Evolutionary conservation across 2,888 invertebrate genomes (phyloP), one percentile per base, ranked within the genome.

Genomic region (Andrena trimmerana): DNA sequence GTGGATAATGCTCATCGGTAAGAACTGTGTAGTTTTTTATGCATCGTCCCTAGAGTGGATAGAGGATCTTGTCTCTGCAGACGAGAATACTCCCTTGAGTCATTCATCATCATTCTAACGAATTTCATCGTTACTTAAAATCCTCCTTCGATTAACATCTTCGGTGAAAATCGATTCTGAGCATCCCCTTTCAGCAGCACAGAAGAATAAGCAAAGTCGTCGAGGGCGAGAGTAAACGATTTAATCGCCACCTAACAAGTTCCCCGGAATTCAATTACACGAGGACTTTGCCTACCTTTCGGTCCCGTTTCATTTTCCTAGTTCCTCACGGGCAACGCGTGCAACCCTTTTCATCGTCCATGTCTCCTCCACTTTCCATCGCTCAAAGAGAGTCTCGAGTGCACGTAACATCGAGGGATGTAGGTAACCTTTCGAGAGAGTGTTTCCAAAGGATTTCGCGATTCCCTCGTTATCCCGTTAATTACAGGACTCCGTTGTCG

Each of bases 391-490:
- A 24, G 42, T 16, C 36, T 57, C 3, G n/a, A 48, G 31, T 48
- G 20, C 27, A 10, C 0, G 4, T 50, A 36, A 54, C 52, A 36
- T 20, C 24, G 8, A 63, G 42, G 10, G 20, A 42, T 5, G 42
- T 42, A 16, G 42, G 52, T 10, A 42, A 71, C 57, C 54, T 70
- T 70, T 76, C 54, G 20, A 52, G 13, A 20, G 13, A 7, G 13
- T 16, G 63, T 63, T 36, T 29, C 54, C 24, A 42, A 63, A 57
- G 54, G 27, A 68, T 76, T 57, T 13, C 68, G 13, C 33, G 6
- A 16, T 16, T 33, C 24, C 48, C 57, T 71, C 52, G 77, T 78
- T 78, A 71, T 63, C 42, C 10, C 36, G 20, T 59, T 77, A 62
- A 79, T 69, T 63, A 78, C 20, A 29, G 50, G 29, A 36, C 59